Evolutionary conservation across 2,797 vertebrate genomes (phyloP).

Genomic region (Saxicola maurus): DNA sequence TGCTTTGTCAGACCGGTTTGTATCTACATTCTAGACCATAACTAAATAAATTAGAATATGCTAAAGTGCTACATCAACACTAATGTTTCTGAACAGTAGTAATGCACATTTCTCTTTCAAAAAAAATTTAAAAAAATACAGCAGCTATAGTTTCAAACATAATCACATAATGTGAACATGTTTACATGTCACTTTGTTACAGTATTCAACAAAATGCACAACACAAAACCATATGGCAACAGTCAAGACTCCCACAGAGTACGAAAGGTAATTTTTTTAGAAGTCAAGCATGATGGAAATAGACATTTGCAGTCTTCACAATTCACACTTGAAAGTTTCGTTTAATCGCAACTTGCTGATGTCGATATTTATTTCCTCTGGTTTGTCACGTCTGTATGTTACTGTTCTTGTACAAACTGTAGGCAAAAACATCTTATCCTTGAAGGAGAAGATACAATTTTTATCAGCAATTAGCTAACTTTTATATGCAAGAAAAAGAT

Average conservation of each 20-base stretch:
- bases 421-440: conserved; percentile 88
- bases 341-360: conserved; percentile 84
- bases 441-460: conserved; percentile 64
- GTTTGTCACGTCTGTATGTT: conserved; percentile 87
- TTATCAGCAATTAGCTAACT: conserved; percentile 36
- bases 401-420: conserved; percentile 89
- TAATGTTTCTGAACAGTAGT: conserved; percentile 78
- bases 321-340: conserved; percentile 77
- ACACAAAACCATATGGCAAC: conserved; percentile 23
- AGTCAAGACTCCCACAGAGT: conserved; percentile 33
- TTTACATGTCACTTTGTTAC: conserved; percentile 52
- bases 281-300: conserved; percentile 25
- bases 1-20: conserved; percentile 67
- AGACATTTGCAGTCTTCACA: conserved; percentile 66
- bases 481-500: conserved; percentile 16
- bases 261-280: conserved; percentile 11
- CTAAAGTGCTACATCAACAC: conserved; percentile 80
- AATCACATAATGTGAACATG: conserved; percentile 56
- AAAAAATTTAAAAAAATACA: conserved; percentile 51
- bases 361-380: conserved; percentile 89
- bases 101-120: conserved; percentile 74
- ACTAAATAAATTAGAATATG: conserved; percentile 77
- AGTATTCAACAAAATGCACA: conserved; percentile 41
- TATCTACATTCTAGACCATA: conserved; percentile 74
- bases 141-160: conserved; percentile 70